Conservation (phyloP, 2,113 vertebrate genomes). For the Hypomesus transpacificus region DNA sequence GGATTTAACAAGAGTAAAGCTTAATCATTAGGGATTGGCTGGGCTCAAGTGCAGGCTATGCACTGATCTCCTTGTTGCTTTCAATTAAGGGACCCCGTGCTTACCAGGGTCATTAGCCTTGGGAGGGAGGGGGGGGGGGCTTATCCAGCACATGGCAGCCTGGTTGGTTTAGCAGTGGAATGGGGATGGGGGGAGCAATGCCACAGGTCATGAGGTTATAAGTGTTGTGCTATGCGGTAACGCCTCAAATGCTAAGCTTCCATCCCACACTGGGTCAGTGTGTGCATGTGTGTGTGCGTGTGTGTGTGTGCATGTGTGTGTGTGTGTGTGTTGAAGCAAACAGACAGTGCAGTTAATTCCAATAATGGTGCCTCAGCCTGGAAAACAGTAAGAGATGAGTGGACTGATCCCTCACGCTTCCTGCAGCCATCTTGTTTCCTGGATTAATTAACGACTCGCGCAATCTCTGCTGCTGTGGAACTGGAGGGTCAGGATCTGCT, state of each 20-base stretch:
- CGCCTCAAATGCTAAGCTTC: neutral
- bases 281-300: constrained; percentile 2
- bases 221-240: neutral
- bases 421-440: too few relatives aligned
- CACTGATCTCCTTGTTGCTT: constrained; percentile 7
- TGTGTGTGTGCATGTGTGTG: neutral
- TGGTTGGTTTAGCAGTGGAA: constrained; percentile 2
- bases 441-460: too few relatives aligned
- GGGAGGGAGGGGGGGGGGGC: neutral
- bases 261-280: neutral
- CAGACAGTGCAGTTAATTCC: neutral
- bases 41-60: neutral
- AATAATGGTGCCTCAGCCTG: too few relatives aligned
- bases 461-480: too few relatives aligned
- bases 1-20: neutral
- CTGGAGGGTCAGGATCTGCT: too few relatives aligned
- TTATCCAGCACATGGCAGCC: constrained; percentile 1
- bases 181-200: neutral
- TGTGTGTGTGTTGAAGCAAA: neutral
- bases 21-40: constrained; percentile 8
- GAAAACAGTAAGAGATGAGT: too few relatives aligned
- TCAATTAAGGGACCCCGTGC: constrained; percentile 9
- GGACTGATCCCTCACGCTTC: too few relatives aligned
- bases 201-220: neutral
- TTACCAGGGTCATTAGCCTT: constrained; percentile 5